These are phyloP conservation scores for Drosophila pseudotalamancana DNA, from an alignment of 2,888 invertebrate genomes.

Conservation along the genomic window DNA sequence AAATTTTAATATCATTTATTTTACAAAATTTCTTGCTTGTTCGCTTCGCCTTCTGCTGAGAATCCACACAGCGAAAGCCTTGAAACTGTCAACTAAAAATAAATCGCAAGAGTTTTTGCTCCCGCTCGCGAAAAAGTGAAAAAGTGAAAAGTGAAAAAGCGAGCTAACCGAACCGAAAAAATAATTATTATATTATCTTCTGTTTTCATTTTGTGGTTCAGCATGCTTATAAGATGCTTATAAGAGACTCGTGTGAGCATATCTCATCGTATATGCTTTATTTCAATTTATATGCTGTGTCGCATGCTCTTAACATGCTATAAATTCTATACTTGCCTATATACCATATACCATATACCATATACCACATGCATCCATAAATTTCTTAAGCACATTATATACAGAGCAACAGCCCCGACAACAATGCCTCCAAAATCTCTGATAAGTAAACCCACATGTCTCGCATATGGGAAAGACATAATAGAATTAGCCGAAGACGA, in stretches of 20 bases:
- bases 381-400: conserved; percentile 41
- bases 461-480: conserved; percentile 28
- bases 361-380: conserved; percentile 42
- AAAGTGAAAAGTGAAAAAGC: conserved; percentile 4
- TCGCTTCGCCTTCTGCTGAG: conserved; percentile 50
- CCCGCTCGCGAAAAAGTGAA: conserved; percentile 14
- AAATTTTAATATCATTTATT: conserved; percentile 46
- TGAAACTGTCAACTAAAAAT: conserved; percentile 79
- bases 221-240: conserved; percentile 22
- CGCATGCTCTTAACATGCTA: conserved; percentile 54
- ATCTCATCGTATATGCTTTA: conserved; percentile 38
- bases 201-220: conserved; percentile 40
- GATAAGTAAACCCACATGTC: conserved; percentile 34
- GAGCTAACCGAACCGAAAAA: conserved; percentile 41
- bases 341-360: conserved; percentile 12
- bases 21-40: conserved; percentile 23
- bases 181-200: conserved; percentile 56
- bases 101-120: conserved; percentile 63
- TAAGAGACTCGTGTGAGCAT: conserved; percentile 36
- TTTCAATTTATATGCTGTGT: conserved; percentile 59
- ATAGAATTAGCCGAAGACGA: conserved; percentile 16
- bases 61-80: conserved; percentile 58
- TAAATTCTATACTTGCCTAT: conserved; percentile 44
- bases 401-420: conserved; percentile 24
- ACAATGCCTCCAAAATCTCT: conserved; percentile 41